Conservation (phyloP, 2,888 invertebrate genomes). For the Nymphalis c-album region DNA sequence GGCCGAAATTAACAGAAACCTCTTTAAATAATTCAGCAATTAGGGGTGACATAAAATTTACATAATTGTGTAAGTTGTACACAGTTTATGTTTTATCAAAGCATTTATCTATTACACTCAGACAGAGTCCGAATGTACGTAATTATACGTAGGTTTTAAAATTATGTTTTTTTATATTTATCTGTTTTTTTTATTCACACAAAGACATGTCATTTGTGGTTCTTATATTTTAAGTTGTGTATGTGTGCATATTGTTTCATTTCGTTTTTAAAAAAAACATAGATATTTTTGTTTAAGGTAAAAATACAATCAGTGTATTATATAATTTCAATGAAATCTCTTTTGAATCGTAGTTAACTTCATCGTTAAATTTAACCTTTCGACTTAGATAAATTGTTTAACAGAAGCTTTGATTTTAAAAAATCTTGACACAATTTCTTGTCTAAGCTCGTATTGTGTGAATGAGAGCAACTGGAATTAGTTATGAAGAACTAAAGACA, state of each 20-base stretch:
- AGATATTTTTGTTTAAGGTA: too few species aligned
- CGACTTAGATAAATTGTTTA: not conserved
- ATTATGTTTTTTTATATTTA: not conserved
- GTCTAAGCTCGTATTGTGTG: constrained; percentile 48
- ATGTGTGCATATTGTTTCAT: too few species aligned
- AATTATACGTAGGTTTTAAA: constrained; percentile 16
- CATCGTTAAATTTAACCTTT: not conserved
- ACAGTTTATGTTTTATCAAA: constrained; percentile 75
- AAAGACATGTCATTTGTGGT: too few species aligned
- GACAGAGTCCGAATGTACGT: constrained; percentile 17
- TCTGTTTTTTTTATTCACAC: not conserved
- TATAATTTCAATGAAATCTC: too few species aligned
- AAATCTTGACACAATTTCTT: constrained; percentile 50
- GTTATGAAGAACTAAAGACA: constrained; percentile 50
- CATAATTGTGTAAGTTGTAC: constrained; percentile 77
- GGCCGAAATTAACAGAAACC: constrained; percentile 72
- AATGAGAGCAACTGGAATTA: constrained; percentile 45
- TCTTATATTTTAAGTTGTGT: too few species aligned
- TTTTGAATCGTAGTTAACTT: too few species aligned
- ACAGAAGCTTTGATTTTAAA: constrained; percentile 32
- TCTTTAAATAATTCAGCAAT: constrained; percentile 81
- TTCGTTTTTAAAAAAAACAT: too few species aligned
- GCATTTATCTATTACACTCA: constrained; percentile 50
- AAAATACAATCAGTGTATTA: too few species aligned
- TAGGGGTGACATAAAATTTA: constrained; percentile 79